Conservation (phyloP, 2,113 vertebrate species). For the Amphiprion ocellaris region DNA sequence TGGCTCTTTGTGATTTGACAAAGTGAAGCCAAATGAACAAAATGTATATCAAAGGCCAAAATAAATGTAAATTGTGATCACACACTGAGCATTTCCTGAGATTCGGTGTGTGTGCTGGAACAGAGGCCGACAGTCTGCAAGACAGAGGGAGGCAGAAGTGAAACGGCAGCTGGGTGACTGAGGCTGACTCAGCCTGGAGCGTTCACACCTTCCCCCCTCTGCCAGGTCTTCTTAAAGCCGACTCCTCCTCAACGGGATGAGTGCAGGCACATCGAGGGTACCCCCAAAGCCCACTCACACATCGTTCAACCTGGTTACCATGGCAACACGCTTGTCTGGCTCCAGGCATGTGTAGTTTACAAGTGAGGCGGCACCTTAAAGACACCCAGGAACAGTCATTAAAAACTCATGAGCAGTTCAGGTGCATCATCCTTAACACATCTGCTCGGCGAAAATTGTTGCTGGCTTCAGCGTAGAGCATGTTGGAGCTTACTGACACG, state of each 20-base stretch:
- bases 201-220: conserved; percentile 28
- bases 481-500: background rate
- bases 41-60: background rate
- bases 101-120: background rate
- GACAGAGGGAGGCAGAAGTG: conserved; percentile 3
- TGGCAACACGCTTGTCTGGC: conserved; percentile 59
- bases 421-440: conserved; percentile 16
- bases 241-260: conserved; percentile 44
- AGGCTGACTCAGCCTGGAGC: conserved; percentile 54
- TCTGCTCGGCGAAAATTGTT: background rate
- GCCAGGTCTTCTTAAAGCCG: conserved; percentile 35
- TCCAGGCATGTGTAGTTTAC: conserved; percentile 37
- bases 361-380: conserved; percentile 47
- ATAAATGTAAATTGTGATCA: background rate
- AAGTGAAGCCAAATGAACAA: conserved; percentile 1
- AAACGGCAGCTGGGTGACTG: conserved; percentile 35
- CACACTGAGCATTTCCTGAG: conserved; percentile 23
- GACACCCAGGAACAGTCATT: conserved; percentile 42
- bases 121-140: conserved; percentile 20
- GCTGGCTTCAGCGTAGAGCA: background rate
- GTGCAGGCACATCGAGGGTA: conserved; percentile 44
- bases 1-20: background rate
- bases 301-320: conserved; percentile 59
- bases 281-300: conserved; percentile 56
- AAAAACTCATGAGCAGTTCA: conserved; percentile 50